phyloP scores from a whole-genome alignment of 1,140 invertebrate species.

The Trichonephila clavata region DNA sequence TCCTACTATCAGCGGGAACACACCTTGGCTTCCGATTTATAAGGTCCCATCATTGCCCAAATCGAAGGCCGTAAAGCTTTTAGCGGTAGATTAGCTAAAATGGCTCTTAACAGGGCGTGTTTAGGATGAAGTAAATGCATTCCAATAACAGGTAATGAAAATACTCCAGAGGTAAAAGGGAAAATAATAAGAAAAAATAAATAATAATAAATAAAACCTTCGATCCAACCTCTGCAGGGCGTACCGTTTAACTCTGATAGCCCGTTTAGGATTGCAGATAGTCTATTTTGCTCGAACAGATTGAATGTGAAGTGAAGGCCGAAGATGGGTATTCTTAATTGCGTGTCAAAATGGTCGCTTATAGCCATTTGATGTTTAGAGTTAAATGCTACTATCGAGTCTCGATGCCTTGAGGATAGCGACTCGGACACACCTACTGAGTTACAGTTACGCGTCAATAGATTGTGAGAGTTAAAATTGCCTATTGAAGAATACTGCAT shows the following conservation, averaged over 20 bases:
- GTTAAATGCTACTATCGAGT: constrained; percentile 25
- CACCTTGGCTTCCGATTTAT: constrained; percentile 9
- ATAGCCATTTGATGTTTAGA: constrained; percentile 57
- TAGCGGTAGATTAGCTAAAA: constrained; percentile 59
- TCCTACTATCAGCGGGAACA: not conserved
- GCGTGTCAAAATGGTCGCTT: constrained; percentile 52
- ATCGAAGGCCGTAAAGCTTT: constrained; percentile 54
- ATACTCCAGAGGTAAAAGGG: not conserved
- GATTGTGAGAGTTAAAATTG: not conserved
- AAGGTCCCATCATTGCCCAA: not conserved
- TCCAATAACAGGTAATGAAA: constrained; percentile 64
- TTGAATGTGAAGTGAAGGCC: constrained; percentile 33
- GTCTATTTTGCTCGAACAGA: constrained; percentile 41
- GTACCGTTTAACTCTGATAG: constrained; percentile 59
- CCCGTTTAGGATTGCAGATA: constrained; percentile 20
- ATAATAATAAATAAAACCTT: not conserved
- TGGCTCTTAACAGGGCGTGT: constrained; percentile 60
- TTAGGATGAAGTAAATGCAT: constrained; percentile 27
- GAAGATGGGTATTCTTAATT: constrained; percentile 36
- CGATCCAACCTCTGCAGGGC: constrained; percentile 26
- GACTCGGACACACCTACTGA: not conserved
- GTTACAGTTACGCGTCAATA: constrained; percentile 25
- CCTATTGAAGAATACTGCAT: constrained; percentile 1
- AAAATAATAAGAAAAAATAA: not conserved
- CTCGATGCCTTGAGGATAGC: not conserved